Percentiles rank a stretch among this genome's conserved stretches.
Conservation (phyloP, 2,113 vertebrate genomes). For the Brachirus orientalis region DNA sequence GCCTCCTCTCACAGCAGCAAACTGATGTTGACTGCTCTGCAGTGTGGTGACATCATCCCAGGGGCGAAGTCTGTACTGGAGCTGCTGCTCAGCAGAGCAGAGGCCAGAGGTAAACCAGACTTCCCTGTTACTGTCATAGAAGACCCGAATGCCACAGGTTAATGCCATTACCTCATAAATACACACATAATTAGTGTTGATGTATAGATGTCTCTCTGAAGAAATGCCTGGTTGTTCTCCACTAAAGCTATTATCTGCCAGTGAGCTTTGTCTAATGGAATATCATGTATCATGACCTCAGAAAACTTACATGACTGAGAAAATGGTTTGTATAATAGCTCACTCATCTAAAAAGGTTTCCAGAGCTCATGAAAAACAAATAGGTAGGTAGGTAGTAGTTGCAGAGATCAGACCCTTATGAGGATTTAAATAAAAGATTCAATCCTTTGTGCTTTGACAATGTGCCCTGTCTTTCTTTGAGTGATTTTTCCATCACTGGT, state of each 20-base stretch:
- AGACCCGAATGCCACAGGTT: slow-evolving; percentile 95
- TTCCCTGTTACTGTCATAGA: slow-evolving; percentile 91
- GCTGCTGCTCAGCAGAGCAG: slow-evolving; percentile 74
- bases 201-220: slow-evolving; percentile 62
- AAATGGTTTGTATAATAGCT: slow-evolving; percentile 56
- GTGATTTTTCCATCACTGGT: slow-evolving; percentile 80
- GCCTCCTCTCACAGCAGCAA: slow-evolving; percentile 37
- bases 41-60: slow-evolving; percentile 87
- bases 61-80: slow-evolving; percentile 84
- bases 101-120: slow-evolving; percentile 71
- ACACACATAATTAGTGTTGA: slow-evolving; percentile 58
- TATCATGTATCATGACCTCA: slow-evolving; percentile 71
- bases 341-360: slow-evolving; percentile 35
- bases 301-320: slow-evolving; percentile 54
- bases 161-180: slow-evolving; percentile 67
- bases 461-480: background rate
- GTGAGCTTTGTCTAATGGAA: slow-evolving; percentile 60
- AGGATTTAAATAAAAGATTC: background rate
- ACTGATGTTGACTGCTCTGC: slow-evolving; percentile 55
- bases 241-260: slow-evolving; percentile 67
- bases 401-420: background rate
- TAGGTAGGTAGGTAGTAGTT: background rate
- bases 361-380: slow-evolving; percentile 33
- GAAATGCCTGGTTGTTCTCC: slow-evolving; percentile 50
- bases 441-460: background rate